Percentiles rank a stretch among this genome's conserved stretches.
Evolutionary conservation across 2,113 vertebrate species (phyloP).

Genomic region (Psilopogon haemacephalus): DNA sequence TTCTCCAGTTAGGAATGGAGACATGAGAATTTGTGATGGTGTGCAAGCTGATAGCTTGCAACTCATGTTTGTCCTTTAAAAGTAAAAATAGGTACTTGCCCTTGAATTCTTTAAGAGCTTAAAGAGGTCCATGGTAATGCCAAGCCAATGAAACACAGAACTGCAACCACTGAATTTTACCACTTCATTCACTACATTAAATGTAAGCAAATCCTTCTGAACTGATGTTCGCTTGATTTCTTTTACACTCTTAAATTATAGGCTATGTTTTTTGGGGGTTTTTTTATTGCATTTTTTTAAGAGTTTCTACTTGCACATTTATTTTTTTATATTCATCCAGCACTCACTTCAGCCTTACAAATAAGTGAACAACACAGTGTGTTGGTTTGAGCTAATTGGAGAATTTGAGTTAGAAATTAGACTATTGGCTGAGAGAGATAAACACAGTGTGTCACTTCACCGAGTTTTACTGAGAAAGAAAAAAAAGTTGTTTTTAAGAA

Average conservation of each 20-base stretch:
- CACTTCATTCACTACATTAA: not conserved
- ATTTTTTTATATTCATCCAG: rapidly evolving
- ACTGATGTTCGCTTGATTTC: not conserved
- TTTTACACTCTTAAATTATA: not conserved
- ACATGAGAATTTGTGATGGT: not conserved
- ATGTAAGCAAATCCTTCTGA: not conserved
- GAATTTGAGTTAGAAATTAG: too few relatives aligned
- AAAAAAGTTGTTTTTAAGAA: too few relatives aligned
- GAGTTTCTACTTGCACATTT: not conserved
- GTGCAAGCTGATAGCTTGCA: not conserved
- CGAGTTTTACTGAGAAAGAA: too few relatives aligned
- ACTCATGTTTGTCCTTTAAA: not conserved
- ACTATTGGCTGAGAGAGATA: too few relatives aligned
- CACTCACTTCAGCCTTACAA: not conserved
- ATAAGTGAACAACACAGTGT: not conserved
- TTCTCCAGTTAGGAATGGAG: not conserved
- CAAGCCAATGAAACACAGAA: not conserved
- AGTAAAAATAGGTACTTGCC: not conserved
- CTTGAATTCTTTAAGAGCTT: not conserved
- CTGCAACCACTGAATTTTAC: not conserved
- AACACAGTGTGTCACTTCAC: too few relatives aligned
- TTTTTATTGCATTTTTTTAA: not conserved
- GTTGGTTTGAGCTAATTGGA: too few relatives aligned
- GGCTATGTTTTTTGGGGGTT: not conserved
- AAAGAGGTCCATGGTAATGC: not conserved